These are phyloP conservation scores for Listronotus oregonensis DNA, from an alignment of 1,140 invertebrate species.

Conservation along the genomic window DNA sequence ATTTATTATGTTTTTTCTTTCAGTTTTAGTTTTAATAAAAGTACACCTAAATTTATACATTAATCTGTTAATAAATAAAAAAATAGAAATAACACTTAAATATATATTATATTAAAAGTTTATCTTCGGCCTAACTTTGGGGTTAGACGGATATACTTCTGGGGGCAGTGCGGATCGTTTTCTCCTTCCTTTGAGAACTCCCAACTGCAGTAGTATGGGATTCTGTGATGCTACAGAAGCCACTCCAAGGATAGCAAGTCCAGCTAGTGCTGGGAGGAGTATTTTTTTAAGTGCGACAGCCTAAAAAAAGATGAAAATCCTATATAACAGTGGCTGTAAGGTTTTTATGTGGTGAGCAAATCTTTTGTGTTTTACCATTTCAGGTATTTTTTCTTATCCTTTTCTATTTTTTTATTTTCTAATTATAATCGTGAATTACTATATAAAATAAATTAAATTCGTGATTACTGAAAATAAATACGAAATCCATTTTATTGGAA, in stretches of 20 bases:
- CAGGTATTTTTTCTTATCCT: neutral
- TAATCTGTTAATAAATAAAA: no score
- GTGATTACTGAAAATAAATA: no score
- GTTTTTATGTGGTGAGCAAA: neutral
- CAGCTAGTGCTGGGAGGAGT: constrained; percentile 71
- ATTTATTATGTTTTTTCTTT: no score
- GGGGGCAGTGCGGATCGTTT: constrained; percentile 42
- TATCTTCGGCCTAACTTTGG: constrained; percentile 24
- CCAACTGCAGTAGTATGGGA: constrained; percentile 75
- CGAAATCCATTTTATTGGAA: no score
- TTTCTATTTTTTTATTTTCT: no score
- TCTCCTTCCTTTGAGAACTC: constrained; percentile 63
- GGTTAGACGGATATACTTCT: constrained; percentile 44
- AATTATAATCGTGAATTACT: no score
- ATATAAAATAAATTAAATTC: no score
- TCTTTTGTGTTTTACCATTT: no score
- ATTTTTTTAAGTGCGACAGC: constrained; percentile 65
- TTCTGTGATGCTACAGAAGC: constrained; percentile 77
- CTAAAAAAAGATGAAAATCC: constrained; percentile 46
- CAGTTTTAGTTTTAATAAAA: no score
- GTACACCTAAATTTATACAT: no score
- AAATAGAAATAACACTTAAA: no score
- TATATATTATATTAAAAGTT: no score
- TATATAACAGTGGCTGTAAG: neutral
- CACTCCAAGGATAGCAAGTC: constrained; percentile 76